phyloP scores from a whole-genome alignment of 2,888 invertebrate genomes.

The Drosophila tanythrix region DNA sequence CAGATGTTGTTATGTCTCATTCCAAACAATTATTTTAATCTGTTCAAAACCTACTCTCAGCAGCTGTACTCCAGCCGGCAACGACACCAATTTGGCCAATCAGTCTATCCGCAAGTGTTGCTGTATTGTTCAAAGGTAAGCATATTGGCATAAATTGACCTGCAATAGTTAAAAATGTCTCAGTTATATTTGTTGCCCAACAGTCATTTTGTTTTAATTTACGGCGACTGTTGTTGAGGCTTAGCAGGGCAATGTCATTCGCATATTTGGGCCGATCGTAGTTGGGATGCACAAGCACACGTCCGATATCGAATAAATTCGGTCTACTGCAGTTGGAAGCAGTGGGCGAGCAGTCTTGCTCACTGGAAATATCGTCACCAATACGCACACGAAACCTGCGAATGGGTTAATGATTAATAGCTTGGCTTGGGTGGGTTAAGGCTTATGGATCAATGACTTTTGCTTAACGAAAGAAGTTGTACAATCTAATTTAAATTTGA shows the following conservation, averaged over 20 bases:
- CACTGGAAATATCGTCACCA: conserved; percentile 86
- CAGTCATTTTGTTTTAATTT: not conserved
- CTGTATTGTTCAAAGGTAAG: conserved; percentile 84
- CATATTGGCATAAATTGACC: conserved; percentile 85
- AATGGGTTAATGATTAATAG: conserved; percentile 19
- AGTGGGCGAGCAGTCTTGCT: conserved; percentile 84
- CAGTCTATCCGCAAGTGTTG: conserved; percentile 81
- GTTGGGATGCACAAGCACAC: conserved; percentile 86
- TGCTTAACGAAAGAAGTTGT: not conserved
- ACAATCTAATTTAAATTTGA: conserved; percentile 1
- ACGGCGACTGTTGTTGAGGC: conserved; percentile 84
- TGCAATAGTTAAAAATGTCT: conserved; percentile 27
- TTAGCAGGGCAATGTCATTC: conserved; percentile 87
- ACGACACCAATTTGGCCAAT: conserved; percentile 87
- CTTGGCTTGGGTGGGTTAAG: not conserved
- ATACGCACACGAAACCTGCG: conserved; percentile 87
- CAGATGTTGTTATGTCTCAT: conserved; percentile 1
- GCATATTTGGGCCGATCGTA: conserved; percentile 85
- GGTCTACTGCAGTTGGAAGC: conserved; percentile 85
- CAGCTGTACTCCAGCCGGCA: conserved; percentile 91
- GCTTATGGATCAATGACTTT: conserved; percentile 1
- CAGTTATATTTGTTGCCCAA: not conserved
- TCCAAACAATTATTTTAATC: conserved; percentile 12
- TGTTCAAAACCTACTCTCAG: conserved; percentile 85
- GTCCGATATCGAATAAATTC: conserved; percentile 86